Evolutionary conservation across 2,113 vertebrate species (phyloP).

Genomic region (Hyperopisus bebe): DNA sequence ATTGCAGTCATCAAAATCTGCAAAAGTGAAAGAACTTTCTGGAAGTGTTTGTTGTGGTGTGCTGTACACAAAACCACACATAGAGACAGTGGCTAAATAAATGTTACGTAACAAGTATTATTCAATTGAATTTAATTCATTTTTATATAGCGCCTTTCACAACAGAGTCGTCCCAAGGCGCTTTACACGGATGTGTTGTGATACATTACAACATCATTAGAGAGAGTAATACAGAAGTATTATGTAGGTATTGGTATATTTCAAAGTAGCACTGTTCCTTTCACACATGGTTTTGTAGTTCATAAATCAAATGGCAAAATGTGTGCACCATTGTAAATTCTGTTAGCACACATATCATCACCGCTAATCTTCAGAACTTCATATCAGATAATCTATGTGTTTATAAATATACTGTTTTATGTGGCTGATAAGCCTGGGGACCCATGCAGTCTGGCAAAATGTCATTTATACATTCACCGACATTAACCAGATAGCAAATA

Average conservation of each 20-base stretch:
- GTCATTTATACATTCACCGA: not conserved
- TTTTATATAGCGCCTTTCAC: too few relatives aligned
- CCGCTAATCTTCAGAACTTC: not conserved
- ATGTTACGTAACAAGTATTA: too few relatives aligned
- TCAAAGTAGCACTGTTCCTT: not conserved
- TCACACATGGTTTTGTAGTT: not conserved
- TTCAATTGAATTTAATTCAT: too few relatives aligned
- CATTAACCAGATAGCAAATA: not conserved
- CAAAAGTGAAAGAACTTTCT: not conserved
- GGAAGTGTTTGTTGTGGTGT: not conserved
- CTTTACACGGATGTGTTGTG: too few relatives aligned
- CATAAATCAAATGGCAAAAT: not conserved
- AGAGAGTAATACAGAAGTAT: not conserved
- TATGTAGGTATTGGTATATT: not conserved
- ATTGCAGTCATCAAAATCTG: not conserved
- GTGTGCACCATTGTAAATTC: not conserved
- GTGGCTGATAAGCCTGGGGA: not conserved
- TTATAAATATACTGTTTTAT: not conserved
- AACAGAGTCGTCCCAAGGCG: too few relatives aligned
- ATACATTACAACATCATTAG: too few relatives aligned
- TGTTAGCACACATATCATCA: not conserved
- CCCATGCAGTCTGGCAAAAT: not conserved
- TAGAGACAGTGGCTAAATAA: not conserved
- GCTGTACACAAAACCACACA: not conserved
- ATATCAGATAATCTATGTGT: not conserved